A percentile compares a stretch with the other conserved stretches of the same genome.
phyloP scores from a whole-genome alignment of 2,113 vertebrate species.

The Syngnathus floridae region DNA sequence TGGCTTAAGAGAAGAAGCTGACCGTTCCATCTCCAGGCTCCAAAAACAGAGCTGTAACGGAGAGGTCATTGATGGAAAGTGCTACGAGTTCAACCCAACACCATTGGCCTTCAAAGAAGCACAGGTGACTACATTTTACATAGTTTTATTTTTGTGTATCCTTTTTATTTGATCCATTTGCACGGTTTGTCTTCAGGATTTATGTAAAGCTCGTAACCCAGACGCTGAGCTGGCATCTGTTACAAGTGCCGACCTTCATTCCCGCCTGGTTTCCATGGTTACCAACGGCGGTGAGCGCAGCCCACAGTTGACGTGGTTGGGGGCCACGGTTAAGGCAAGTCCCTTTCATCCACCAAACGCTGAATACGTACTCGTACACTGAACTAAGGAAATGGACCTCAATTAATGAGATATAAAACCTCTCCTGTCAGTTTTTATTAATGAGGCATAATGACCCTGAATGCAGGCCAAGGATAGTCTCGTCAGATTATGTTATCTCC shows the following conservation, averaged over 20 bases:
- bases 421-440: not conserved
- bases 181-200: slow-evolving; percentile 30
- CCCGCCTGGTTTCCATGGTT: slow-evolving; percentile 56
- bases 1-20: not conserved
- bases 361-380: not conserved
- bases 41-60: slow-evolving; percentile 44
- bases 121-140: slow-evolving; percentile 47
- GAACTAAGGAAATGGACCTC: not conserved
- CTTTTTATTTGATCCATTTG: not conserved
- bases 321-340: slow-evolving; percentile 57
- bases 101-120: slow-evolving; percentile 57
- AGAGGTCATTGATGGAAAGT: slow-evolving; percentile 50
- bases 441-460: slow-evolving; percentile 1
- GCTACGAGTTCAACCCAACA: slow-evolving; percentile 58
- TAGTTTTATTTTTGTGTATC: too few relatives aligned
- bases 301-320: slow-evolving; percentile 63
- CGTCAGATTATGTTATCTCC: slow-evolving; percentile 53
- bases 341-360: not conserved
- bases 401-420: not conserved
- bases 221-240: slow-evolving; percentile 60
- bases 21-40: not conserved
- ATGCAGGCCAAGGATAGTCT: slow-evolving; percentile 42
- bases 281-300: slow-evolving; percentile 38
- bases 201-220: slow-evolving; percentile 42
- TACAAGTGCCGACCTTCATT: slow-evolving; percentile 50